Evolutionary conservation across 2,797 vertebrate species (phyloP).

Genomic region (Acanthopagrus latus): DNA sequence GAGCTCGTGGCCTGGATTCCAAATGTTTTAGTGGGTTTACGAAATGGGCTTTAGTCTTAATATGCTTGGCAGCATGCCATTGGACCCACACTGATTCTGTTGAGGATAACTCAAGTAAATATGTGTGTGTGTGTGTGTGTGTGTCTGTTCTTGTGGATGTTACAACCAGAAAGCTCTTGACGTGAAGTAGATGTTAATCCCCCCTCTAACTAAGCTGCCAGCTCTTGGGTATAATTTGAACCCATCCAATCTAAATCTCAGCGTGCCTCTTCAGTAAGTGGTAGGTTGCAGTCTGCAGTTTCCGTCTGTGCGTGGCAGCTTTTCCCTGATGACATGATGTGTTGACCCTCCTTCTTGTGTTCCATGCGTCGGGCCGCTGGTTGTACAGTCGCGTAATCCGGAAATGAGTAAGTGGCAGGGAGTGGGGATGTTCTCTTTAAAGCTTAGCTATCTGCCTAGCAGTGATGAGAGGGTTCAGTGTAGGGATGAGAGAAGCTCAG

Average conservation of each 20-base stretch:
- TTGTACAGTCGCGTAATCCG: constrained; percentile 68
- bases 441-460: constrained; percentile 65
- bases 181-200: constrained; percentile 83
- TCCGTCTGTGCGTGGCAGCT: constrained; percentile 72
- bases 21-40: constrained; percentile 57
- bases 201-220: constrained; percentile 81
- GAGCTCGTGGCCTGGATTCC: constrained; percentile 49
- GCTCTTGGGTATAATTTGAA: constrained; percentile 82
- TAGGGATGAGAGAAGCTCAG: constrained; percentile 64
- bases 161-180: constrained; percentile 74
- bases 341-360: constrained; percentile 64
- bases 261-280: constrained; percentile 72
- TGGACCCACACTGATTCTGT: constrained; percentile 47
- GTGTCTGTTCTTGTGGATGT: constrained; percentile 66
- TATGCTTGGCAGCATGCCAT: constrained; percentile 56
- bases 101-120: constrained; percentile 67
- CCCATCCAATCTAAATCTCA: constrained; percentile 79
- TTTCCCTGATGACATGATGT: constrained; percentile 75
- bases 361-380: constrained; percentile 38
- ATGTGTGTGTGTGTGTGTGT: constrained; percentile 31
- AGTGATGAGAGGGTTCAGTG: constrained; percentile 69
- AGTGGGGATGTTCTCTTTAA: constrained; percentile 75
- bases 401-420: constrained; percentile 75
- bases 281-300: constrained; percentile 67
- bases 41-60: constrained; percentile 61